Base-by-base conservation (phyloP, 1,140 invertebrate genomes). In the Euwallacea fornicatus region DNA sequence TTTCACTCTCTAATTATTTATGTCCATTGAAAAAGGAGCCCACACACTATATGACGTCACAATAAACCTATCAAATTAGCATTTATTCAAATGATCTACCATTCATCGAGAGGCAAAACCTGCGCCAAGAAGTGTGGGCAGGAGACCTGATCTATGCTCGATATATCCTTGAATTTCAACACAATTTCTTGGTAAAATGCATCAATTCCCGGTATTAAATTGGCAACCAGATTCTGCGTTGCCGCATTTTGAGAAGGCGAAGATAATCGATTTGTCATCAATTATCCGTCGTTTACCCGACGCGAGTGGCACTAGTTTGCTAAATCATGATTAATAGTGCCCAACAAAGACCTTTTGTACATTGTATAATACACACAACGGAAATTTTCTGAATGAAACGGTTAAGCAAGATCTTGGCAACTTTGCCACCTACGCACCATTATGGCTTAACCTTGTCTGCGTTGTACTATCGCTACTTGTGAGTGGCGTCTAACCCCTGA, bases 11-110 rank as follows among this genome's bases (percentile, higher is more conserved):
- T 54, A 69, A 69, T 61, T 63, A 69, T 62, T 71, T 65, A 56
- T 65, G 15, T 33, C 55, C 59, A 67, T 72, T 72, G 58, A 72
- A 62, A 21, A 59, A 16, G 61, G 43, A 47, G 47, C 63, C 70
- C 42, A 72, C 70, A 66, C 70, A 64, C 43, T 55, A 46, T 62
- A 62, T 72, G 70, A 72, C 70, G 70, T 72, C 70, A 72, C 65
- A 66, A 66, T 72, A 72, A 72, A 72, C 55, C 63, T 66, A 72
- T 66, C 70, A 72, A 67, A 72, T 72, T 72, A 66, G 63, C 70
- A 72, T 72, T 72, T 72, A 72, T 72, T 72, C 50, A 72, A 72
- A 72, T 72, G 58, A 62, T 50, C 59, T 55, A 64, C 69, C 70
- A 72, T 72, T 72, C 63, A 72, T 72, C 64, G 60, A 66, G 33